Evolutionary conservation across 2,797 vertebrate species (phyloP).

Genomic region (Acipenser ruthenus): DNA sequence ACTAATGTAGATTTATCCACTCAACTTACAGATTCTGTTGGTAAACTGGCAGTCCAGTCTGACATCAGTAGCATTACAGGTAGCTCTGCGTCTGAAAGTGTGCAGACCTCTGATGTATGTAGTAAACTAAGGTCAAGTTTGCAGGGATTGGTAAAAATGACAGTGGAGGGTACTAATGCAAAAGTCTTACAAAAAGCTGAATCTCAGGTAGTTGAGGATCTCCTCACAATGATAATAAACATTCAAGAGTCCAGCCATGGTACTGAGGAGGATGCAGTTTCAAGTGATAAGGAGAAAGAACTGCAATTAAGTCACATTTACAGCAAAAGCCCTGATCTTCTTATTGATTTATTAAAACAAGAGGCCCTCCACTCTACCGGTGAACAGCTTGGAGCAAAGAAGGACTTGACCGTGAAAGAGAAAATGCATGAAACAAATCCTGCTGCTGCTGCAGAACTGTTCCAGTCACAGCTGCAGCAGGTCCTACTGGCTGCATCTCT

Average conservation of each 20-base stretch:
- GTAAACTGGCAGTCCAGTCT: too few species aligned
- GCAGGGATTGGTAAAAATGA: constrained; percentile 21
- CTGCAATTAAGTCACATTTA: constrained; percentile 14
- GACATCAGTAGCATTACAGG: too few species aligned
- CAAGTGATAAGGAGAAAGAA: constrained; percentile 13
- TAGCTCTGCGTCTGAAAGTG: too few species aligned
- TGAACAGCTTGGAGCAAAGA: constrained; percentile 26
- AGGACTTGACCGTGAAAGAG: constrained; percentile 21
- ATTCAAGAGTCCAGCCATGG: background rate
- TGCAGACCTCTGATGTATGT: constrained; percentile 15
- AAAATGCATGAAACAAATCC: constrained; percentile 26
- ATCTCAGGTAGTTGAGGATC: constrained; percentile 21
- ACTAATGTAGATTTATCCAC: too few species aligned
- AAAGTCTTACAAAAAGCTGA: constrained; percentile 30
- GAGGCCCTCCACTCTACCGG: constrained; percentile 30
- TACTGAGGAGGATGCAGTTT: background rate
- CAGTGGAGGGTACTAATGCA: constrained; percentile 15
- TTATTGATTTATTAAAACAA: constrained; percentile 48
- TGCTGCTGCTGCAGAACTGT: constrained; percentile 32
- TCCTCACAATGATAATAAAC: background rate
- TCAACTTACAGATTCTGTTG: too few species aligned
- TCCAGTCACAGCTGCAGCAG: constrained; percentile 52
- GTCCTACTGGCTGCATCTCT: constrained; percentile 50
- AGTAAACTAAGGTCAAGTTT: constrained; percentile 13
- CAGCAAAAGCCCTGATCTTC: constrained; percentile 45